Evolutionary conservation across 2,888 invertebrate genomes (phyloP).

Genomic region (Caenorhabditis angaria): DNA sequence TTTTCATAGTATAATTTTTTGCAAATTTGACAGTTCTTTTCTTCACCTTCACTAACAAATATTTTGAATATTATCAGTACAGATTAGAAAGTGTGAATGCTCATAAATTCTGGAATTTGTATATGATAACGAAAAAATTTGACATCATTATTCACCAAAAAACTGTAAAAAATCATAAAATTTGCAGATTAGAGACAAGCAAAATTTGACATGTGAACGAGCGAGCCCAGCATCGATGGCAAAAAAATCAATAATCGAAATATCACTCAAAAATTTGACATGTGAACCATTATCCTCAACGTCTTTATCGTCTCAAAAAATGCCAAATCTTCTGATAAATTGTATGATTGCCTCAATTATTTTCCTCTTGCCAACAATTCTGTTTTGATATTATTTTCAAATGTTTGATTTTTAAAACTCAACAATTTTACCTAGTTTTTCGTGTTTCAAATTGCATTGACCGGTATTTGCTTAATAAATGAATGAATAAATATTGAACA

Average conservation of each 20-base stretch:
- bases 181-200: conserved; percentile 65
- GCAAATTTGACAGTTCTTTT: too few species aligned
- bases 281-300: conserved; percentile 42
- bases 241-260: conserved; percentile 65
- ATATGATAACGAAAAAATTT: not conserved
- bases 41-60: too few species aligned
- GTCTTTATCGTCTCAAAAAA: not conserved
- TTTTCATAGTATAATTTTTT: too few species aligned
- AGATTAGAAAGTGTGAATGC: not conserved
- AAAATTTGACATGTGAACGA: conserved; percentile 59
- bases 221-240: conserved; percentile 61
- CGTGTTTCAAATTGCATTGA: conserved; percentile 38
- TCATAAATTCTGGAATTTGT: conserved; percentile 2
- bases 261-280: conserved; percentile 48
- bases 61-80: too few species aligned
- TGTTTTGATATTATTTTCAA: not conserved
- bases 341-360: conserved; percentile 11
- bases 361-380: conserved; percentile 3
- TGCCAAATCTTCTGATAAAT: not conserved
- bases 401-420: conserved; percentile 6
- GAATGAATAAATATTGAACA: not conserved
- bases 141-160: not conserved
- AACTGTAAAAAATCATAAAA: not conserved
- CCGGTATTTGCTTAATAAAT: conserved; percentile 21
- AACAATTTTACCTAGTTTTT: conserved; percentile 1